Percentiles rank a stretch among this genome's conserved stretches.
Conservation (phyloP, 1,140 invertebrate species). For the Drosophila bocqueti region DNA sequence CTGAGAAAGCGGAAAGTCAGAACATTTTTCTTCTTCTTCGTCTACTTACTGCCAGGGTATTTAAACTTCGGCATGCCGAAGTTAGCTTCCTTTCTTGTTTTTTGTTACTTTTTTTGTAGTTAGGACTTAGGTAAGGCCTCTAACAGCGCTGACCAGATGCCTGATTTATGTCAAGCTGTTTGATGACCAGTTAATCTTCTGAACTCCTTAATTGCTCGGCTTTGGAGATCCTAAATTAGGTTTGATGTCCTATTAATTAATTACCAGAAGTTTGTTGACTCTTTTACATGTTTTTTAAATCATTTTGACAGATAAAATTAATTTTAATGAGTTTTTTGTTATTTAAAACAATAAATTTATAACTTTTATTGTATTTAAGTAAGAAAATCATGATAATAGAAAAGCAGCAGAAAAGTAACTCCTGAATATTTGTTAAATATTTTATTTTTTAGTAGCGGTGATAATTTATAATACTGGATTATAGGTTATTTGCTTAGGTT, state of each 20-base stretch:
- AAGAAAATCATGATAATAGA: too few species aligned
- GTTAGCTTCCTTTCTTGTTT: too few species aligned
- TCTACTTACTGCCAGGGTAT: too few species aligned
- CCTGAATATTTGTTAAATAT: too few species aligned
- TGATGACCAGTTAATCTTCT: slow-evolving; percentile 31
- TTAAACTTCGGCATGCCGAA: too few species aligned
- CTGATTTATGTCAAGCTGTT: slow-evolving; percentile 58
- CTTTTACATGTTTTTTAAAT: not conserved
- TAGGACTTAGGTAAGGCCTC: slow-evolving; percentile 4
- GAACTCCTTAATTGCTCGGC: slow-evolving; percentile 16
- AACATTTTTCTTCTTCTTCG: too few species aligned
- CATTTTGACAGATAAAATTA: not conserved
- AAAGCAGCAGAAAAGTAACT: too few species aligned
- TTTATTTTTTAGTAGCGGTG: too few species aligned
- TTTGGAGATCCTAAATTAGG: not conserved
- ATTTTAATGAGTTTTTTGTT: not conserved
- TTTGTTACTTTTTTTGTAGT: slow-evolving; percentile 16
- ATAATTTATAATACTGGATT: too few species aligned
- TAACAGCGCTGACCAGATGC: slow-evolving; percentile 31
- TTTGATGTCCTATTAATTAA: slow-evolving; percentile 21
- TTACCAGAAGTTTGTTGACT: not conserved
- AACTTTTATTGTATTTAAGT: too few species aligned
- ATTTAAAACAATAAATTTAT: not conserved
- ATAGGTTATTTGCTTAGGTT: too few species aligned
- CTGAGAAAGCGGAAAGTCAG: too few species aligned